Evolutionary conservation across 2,888 invertebrate genomes (phyloP).

Genomic region (Andrena flavipes): DNA sequence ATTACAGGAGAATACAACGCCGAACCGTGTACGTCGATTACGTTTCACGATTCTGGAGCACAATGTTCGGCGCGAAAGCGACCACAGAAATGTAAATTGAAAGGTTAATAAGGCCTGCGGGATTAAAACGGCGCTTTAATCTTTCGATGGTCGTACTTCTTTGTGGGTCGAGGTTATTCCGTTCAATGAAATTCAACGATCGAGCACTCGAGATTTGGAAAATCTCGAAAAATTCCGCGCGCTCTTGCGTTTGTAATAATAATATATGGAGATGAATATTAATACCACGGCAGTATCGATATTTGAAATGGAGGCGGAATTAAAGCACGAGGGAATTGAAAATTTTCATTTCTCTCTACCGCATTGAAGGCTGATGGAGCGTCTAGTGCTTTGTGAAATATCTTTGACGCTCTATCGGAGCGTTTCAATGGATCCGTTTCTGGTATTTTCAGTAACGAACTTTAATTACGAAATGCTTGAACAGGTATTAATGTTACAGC

Average conservation of each 20-base stretch:
- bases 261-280: slow-evolving; percentile 1
- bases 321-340: background rate
- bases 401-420: background rate
- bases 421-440: background rate
- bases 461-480: background rate
- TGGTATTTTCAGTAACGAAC: background rate
- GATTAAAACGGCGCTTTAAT: slow-evolving; percentile 9
- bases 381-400: background rate
- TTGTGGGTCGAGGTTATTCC: background rate
- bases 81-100: slow-evolving; percentile 31
- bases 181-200: slow-evolving; percentile 12
- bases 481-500: slow-evolving; percentile 39
- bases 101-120: slow-evolving; percentile 18
- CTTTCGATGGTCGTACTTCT: background rate
- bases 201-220: background rate
- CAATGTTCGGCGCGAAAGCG: slow-evolving; percentile 14
- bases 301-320: background rate
- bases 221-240: background rate
- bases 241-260: slow-evolving; percentile 1
- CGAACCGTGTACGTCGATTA: background rate
- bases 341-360: background rate
- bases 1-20: background rate
- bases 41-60: slow-evolving; percentile 2
- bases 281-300: background rate
- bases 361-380: background rate